Evolutionary conservation across 2,888 invertebrate species (phyloP).

Genomic region (Bruchidius siliquastri): DNA sequence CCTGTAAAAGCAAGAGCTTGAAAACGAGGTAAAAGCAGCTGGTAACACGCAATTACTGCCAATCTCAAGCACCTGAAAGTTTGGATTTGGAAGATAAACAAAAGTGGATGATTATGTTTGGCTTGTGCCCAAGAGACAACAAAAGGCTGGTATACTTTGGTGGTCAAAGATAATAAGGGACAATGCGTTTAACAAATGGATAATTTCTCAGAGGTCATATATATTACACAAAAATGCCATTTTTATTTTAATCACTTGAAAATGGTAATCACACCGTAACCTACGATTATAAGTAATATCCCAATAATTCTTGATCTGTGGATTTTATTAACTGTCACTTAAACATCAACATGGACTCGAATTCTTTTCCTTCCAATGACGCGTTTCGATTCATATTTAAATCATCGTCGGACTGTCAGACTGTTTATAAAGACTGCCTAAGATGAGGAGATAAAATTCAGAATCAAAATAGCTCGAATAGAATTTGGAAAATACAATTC

Average conservation of each 20-base stretch:
- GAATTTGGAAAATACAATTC: no score
- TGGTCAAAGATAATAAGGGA: not conserved
- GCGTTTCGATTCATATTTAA: no score
- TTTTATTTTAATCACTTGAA: not conserved
- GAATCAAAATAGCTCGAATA: no score
- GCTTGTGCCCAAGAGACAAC: not conserved
- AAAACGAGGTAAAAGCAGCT: not conserved
- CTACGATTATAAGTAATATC: no score
- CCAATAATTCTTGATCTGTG: no score
- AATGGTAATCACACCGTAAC: not conserved
- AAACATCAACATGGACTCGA: no score
- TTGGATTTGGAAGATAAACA: not conserved
- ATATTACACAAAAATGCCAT: not conserved
- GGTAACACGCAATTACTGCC: not conserved
- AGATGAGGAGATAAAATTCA: no score
- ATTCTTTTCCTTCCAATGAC: no score
- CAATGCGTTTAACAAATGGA: not conserved
- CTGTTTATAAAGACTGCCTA: no score
- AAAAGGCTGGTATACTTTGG: not conserved
- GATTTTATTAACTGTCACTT: no score
- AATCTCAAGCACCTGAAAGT: not conserved
- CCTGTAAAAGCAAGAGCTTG: not conserved
- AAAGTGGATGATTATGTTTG: not conserved
- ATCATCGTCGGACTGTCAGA: no score
- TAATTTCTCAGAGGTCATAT: not conserved